Evolutionary conservation across 2,888 invertebrate species (phyloP), one percentile per base, ranked within the genome.

Genomic region (Hesperia comma): DNA sequence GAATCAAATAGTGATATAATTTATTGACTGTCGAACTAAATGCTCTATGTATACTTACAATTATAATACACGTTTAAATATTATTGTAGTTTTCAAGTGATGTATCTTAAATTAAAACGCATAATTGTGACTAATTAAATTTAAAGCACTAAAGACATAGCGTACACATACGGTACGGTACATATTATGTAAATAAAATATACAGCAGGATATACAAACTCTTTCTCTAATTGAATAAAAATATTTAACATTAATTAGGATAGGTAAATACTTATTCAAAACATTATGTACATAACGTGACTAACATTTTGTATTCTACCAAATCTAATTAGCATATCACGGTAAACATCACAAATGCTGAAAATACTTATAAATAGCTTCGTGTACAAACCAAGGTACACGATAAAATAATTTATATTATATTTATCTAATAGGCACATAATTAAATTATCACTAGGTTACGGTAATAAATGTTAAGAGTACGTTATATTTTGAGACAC

Each of bases 221-320:
- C 10, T 49, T 49, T 49, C 17, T 19, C 19, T 49, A 49, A 49
- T 19, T 49, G 10, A 5, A 19, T 49, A 49, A 49, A 46, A 49
- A 49, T 7, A 19, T 12, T 49, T 19, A 49, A 19, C 17, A 46
- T 17, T 46, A 46, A 17, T 19, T 19, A 49, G 12, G 49, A 19
- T 19, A 32, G 5, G 26, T 32, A 26, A n/a, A 12, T 32, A 55
- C 32, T 55, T 32, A 55, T 55, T 32, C 4, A 14, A 55, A 32
- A 55, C 17, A 15, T 55, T 55, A 55, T 55, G n/a, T 55, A 55
- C 32, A 55, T 10, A 49, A 46, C 3, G 19, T 49, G 49, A 49
- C 49, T 19, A 49, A 49, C 12, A 19, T 49, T 37, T 49, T 49
- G 49, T 49, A 49, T 49, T 10, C 49, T 49, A 49, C 49, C 49